Percentiles rank a stretch among this genome's conserved stretches.
Conservation (phyloP, 2,113 vertebrate genomes). For the Empidonax traillii region DNA sequence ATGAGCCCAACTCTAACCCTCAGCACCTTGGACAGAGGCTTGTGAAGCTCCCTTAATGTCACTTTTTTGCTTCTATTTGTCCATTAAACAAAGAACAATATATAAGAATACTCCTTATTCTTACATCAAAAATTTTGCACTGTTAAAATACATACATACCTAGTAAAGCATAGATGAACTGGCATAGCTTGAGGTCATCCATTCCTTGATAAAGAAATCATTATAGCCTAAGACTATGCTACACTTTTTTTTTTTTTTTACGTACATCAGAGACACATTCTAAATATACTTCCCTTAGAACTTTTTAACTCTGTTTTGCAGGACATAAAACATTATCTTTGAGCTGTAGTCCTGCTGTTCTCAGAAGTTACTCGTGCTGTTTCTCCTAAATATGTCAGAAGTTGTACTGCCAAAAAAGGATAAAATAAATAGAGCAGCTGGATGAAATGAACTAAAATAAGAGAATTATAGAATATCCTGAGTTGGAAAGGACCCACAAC, state of each 20-base stretch:
- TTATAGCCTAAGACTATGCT: neutral
- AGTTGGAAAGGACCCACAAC: neutral
- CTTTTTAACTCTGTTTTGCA: neutral
- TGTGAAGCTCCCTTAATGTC: rapidly evolving
- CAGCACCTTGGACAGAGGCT: constrained; percentile 46
- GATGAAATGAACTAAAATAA: neutral
- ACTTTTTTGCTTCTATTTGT: neutral
- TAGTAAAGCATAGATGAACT: neutral
- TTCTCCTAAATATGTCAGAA: neutral
- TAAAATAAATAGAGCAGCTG: neutral
- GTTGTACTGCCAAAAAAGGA: neutral
- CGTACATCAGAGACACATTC: neutral
- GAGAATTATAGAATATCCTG: neutral
- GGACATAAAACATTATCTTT: neutral
- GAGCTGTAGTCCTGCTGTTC: neutral
- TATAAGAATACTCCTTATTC: neutral
- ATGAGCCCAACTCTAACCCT: rapidly evolving
- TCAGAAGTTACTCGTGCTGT: neutral
- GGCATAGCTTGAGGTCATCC: neutral
- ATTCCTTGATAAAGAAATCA: neutral
- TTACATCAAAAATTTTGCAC: neutral
- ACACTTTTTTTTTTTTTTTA: neutral
- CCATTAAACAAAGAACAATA: neutral
- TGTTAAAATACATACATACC: neutral
- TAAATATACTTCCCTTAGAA: neutral